phyloP scores from a whole-genome alignment of 2,113 vertebrate species.

The zebrafish (Danio rerio) region DNA sequence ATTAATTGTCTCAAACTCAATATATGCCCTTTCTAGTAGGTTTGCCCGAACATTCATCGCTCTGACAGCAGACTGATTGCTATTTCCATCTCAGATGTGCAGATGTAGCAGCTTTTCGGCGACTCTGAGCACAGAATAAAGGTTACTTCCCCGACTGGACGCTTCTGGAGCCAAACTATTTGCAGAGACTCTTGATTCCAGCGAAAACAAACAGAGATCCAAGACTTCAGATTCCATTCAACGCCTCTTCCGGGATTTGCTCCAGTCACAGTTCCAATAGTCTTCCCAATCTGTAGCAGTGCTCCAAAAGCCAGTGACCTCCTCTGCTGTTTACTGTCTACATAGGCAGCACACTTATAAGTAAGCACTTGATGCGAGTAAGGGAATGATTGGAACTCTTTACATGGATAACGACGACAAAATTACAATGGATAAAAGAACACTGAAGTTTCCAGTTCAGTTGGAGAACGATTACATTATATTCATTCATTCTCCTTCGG shows the following conservation, averaged over 20 bases:
- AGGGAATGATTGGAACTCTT: no score
- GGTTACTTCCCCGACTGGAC: background rate
- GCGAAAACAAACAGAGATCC: constrained; percentile 9
- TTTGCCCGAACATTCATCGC: background rate
- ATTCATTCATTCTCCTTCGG: no score
- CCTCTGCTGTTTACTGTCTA: background rate
- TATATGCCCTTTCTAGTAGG: constrained; percentile 3
- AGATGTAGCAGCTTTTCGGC: background rate
- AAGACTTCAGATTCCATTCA: background rate
- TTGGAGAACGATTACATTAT: no score
- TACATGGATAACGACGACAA: no score
- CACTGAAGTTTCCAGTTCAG: no score
- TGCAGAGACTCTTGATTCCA: background rate
- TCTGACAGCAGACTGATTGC: background rate
- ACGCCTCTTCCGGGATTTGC: background rate
- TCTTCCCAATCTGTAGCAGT: background rate
- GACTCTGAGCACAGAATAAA: background rate
- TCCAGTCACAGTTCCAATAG: background rate
- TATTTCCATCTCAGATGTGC: constrained; percentile 8
- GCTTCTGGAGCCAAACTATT: background rate
- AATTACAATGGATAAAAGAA: no score
- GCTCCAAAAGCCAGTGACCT: background rate
- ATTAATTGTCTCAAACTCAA: background rate
- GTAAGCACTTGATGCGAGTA: background rate
- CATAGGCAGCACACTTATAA: background rate